A percentile compares a stretch with the other conserved stretches of the same genome.
These are phyloP conservation scores for Dusona sp. DNA, from an alignment of 2,888 invertebrate species.

Conservation along the genomic window DNA sequence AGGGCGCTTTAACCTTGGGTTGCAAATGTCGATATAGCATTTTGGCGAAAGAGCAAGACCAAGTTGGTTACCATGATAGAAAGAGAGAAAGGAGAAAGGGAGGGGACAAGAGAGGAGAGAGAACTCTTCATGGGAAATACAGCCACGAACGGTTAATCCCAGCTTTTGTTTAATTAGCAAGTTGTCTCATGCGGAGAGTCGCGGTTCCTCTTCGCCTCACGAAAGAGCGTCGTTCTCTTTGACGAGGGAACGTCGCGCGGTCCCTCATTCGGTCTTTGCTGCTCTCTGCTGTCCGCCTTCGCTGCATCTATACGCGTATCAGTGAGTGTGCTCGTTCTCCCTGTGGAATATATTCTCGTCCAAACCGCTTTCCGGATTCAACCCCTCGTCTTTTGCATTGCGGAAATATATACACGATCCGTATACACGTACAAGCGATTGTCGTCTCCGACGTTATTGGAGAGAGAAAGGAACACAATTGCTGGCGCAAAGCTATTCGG, in stretches of 20 bases:
- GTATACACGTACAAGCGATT: conserved; percentile 15
- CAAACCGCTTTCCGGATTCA: conserved; percentile 3
- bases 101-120: conserved; percentile 20
- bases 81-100: conserved; percentile 29
- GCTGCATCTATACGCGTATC: neutral
- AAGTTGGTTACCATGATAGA: neutral
- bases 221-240: conserved; percentile 7
- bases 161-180: conserved; percentile 72
- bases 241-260: conserved; percentile 43
- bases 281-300: conserved; percentile 9
- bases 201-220: conserved; percentile 19
- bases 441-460: conserved; percentile 55
- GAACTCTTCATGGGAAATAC: conserved; percentile 46
- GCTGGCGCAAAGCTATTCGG: conserved; percentile 23
- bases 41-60: neutral
- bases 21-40: neutral
- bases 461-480: conserved; percentile 33
- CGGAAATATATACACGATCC: conserved; percentile 49
- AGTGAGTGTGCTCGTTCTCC: neutral
- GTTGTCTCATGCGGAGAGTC: conserved; percentile 66
- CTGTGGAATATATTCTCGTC: conserved; percentile 8
- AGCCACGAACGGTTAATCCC: conserved; percentile 64
- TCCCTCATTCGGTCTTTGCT: conserved; percentile 35
- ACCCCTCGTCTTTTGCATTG: conserved; percentile 35
- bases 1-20: neutral